Conservation (phyloP, 2,888 invertebrate genomes). For the Dysmachus trigonus region DNA sequence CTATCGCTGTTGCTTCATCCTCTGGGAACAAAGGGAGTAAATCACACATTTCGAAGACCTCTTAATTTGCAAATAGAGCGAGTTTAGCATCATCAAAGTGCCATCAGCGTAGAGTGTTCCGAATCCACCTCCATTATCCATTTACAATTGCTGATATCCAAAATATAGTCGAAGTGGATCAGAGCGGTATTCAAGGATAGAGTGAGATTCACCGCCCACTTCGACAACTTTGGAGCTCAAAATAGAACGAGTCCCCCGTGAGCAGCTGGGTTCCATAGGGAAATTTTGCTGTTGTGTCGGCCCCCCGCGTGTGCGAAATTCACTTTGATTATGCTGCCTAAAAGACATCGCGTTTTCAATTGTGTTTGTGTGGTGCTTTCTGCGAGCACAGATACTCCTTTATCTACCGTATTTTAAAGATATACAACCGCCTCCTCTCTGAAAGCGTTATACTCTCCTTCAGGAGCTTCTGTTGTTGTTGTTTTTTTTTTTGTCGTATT, state of each 20-base stretch:
- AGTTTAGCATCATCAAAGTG: background rate
- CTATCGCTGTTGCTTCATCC: background rate
- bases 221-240: background rate
- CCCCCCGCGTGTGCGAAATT: background rate
- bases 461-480: background rate
- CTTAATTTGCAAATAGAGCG: background rate
- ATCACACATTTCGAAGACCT: background rate
- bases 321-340: constrained; percentile 10
- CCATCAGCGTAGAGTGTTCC: background rate
- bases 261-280: background rate
- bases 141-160: constrained; percentile 2
- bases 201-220: background rate
- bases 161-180: background rate
- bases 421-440: background rate
- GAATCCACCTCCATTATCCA: background rate
- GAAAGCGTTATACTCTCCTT: background rate
- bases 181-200: background rate
- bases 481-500: constrained; percentile 12
- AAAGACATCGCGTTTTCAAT: background rate
- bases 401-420: background rate
- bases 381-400: background rate
- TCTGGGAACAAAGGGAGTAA: background rate
- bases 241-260: background rate
- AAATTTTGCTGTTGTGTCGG: background rate
- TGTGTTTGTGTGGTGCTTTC: background rate